These are phyloP conservation scores for Rhinoptilus africanus DNA, from an alignment of 2,113 vertebrate genomes.

Conservation along the genomic window DNA sequence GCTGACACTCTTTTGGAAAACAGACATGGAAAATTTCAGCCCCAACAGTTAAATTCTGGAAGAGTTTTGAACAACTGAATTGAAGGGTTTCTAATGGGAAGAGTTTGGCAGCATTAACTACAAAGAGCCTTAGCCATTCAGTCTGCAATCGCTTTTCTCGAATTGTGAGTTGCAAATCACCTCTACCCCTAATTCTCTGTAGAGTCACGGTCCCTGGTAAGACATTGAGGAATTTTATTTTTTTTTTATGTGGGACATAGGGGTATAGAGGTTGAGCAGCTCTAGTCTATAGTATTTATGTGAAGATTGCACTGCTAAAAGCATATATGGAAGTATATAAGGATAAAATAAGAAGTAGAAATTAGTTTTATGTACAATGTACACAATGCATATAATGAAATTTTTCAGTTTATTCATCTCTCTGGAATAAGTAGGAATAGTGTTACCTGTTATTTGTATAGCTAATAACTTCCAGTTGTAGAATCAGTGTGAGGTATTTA, in stretches of 20 bases:
- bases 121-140: neutral
- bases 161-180: neutral
- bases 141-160: neutral
- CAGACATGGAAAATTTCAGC: constrained; percentile 22
- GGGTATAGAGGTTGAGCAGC: neutral
- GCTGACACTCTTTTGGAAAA: constrained; percentile 32
- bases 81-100: constrained; percentile 27
- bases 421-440: neutral
- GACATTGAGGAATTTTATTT: neutral
- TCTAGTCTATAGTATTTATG: neutral
- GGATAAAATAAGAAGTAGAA: neutral
- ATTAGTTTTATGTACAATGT: neutral
- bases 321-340: neutral
- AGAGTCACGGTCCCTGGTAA: neutral
- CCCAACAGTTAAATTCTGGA: constrained; percentile 34
- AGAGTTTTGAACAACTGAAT: neutral
- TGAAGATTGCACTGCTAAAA: neutral
- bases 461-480: neutral
- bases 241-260: neutral
- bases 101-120: constrained; percentile 8
- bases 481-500: neutral
- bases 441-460: neutral
- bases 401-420: neutral
- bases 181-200: neutral
- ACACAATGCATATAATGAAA: neutral